phyloP scores from a whole-genome alignment of 2,888 invertebrate species.

The Branchipolynoe longqiensis region DNA sequence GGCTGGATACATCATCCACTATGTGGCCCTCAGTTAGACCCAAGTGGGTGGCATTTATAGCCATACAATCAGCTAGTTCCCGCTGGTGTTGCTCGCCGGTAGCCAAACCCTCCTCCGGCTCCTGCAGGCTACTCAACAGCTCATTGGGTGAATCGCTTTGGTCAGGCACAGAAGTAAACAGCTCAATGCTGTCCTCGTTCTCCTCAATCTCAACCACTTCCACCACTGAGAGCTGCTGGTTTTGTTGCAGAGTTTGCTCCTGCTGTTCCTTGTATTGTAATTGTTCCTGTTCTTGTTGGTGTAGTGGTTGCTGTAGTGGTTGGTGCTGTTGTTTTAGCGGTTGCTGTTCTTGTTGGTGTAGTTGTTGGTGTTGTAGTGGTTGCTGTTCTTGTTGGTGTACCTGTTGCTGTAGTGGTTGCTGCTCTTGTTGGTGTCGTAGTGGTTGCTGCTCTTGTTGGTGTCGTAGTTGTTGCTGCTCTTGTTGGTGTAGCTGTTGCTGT shows the following conservation, averaged over 20 bases:
- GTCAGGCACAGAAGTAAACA: slow-evolving; percentile 3
- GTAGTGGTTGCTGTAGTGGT: too few relatives aligned
- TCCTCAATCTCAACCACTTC: slow-evolving; percentile 30
- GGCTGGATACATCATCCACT: slow-evolving; percentile 16
- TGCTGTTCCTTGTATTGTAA: too few relatives aligned
- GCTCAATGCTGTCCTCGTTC: slow-evolving; percentile 25
- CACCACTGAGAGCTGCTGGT: slow-evolving; percentile 19
- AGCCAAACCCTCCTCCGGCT: too few relatives aligned
- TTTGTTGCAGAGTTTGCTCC: too few relatives aligned
- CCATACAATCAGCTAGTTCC: background rate
- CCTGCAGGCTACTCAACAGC: background rate
- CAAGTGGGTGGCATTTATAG: background rate
- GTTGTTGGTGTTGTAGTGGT: background rate
- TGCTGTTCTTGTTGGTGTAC: too few relatives aligned
- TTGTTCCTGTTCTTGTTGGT: too few relatives aligned
- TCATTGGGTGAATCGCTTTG: slow-evolving; percentile 6
- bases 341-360: background rate
- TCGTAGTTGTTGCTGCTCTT: too few relatives aligned
- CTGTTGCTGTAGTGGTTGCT: too few relatives aligned
- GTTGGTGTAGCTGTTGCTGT: too few relatives aligned
- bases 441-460: too few relatives aligned
- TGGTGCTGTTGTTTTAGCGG: background rate
- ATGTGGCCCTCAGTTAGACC: background rate
- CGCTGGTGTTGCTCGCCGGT: too few relatives aligned
- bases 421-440: too few relatives aligned